Evolutionary conservation across 2,113 vertebrate species (phyloP).

Genomic region (Petrocephalus microphthalmus): DNA sequence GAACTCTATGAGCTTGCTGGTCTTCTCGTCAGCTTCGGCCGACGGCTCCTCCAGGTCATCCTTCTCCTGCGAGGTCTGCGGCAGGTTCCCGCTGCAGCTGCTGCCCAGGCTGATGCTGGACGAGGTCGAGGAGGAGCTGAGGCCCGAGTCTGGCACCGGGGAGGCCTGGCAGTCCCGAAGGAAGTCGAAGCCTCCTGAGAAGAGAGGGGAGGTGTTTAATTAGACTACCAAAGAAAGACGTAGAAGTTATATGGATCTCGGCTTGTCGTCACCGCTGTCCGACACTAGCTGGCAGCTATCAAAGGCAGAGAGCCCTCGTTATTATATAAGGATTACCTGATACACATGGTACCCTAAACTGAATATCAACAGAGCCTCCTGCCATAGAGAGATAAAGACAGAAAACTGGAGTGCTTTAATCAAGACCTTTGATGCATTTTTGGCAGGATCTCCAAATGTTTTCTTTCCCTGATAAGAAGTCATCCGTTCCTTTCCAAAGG

Average conservation of each 20-base stretch:
- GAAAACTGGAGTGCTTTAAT: slow-evolving; percentile 60
- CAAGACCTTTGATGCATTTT: slow-evolving; percentile 52
- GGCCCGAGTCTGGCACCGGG: slow-evolving; percentile 83
- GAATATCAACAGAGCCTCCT: background rate
- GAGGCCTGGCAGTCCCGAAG: slow-evolving; percentile 87
- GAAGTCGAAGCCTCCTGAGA: slow-evolving; percentile 85
- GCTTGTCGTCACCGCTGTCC: background rate
- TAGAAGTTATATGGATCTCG: background rate
- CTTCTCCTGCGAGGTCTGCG: slow-evolving; percentile 85
- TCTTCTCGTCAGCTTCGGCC: slow-evolving; percentile 82
- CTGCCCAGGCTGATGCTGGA: slow-evolving; percentile 92
- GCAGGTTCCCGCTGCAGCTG: slow-evolving; percentile 80
- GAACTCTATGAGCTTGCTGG: slow-evolving; percentile 95
- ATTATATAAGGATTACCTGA: slow-evolving; percentile 2
- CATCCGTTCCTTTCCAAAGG: slow-evolving; percentile 38
- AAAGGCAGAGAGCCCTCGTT: background rate
- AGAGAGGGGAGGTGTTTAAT: background rate
- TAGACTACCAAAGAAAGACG: background rate
- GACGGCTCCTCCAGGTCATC: slow-evolving; percentile 77
- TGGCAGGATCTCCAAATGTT: slow-evolving; percentile 45
- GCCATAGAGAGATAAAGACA: slow-evolving; percentile 54
- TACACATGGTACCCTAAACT: slow-evolving; percentile 40
- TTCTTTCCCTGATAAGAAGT: slow-evolving; percentile 49
- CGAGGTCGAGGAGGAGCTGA: slow-evolving; percentile 92
- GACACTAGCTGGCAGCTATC: background rate